These are phyloP conservation scores for Sphenodon punctatus DNA, from an alignment of 2,797 vertebrate species.

Conservation along the genomic window DNA sequence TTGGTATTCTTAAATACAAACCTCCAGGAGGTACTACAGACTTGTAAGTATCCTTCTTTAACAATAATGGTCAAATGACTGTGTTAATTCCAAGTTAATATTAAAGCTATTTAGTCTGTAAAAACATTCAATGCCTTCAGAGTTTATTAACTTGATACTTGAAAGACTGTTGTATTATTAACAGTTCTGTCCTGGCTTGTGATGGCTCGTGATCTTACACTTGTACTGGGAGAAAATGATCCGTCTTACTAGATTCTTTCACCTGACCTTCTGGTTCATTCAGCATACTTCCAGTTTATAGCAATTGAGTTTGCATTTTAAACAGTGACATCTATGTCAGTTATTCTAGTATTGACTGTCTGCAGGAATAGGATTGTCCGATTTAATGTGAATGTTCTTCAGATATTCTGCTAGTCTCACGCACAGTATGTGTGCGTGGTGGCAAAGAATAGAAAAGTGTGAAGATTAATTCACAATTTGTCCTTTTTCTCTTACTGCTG, in stretches of 20 bases:
- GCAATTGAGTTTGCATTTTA: neutral
- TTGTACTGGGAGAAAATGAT: neutral
- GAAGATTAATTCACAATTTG: neutral
- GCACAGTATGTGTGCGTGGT: neutral
- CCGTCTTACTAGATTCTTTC: neutral
- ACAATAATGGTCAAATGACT: neutral
- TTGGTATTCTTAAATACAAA: slow-evolving; percentile 95
- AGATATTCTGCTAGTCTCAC: too few relatives aligned
- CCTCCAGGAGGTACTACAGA: slow-evolving; percentile 85
- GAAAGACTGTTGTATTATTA: neutral
- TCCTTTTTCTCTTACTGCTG: neutral
- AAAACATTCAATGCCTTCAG: neutral
- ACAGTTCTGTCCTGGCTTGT: neutral
- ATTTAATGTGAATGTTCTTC: neutral
- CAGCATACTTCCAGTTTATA: neutral
- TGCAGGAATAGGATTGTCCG: neutral
- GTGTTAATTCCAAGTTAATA: neutral
- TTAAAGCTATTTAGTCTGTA: neutral
- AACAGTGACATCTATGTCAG: rapidly evolving
- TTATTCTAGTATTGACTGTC: neutral
- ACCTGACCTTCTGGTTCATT: neutral
- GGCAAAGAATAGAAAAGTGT: neutral
- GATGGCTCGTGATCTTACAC: neutral
- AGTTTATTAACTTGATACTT: neutral
- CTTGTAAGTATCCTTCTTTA: slow-evolving; percentile 81